Percentiles rank a stretch among this genome's conserved stretches.
Evolutionary conservation across 2,888 invertebrate genomes (phyloP).

Genomic region (Drosophila yooni): DNA sequence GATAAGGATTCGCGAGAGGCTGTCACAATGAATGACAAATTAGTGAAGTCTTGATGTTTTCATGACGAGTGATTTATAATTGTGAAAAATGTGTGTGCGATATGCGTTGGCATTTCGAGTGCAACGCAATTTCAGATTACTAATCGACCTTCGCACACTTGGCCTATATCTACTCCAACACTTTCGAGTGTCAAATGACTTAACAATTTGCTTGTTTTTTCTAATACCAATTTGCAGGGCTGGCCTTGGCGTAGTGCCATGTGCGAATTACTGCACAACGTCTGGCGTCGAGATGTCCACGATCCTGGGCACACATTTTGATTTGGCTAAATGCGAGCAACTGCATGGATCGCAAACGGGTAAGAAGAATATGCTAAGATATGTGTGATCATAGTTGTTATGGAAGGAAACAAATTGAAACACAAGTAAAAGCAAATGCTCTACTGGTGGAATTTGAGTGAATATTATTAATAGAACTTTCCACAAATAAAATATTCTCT

Average conservation of each 20-base stretch:
- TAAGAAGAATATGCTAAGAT: conserved; percentile 54
- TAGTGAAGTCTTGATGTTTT: conserved; percentile 10
- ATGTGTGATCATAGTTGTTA: neutral
- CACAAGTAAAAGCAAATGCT: neutral
- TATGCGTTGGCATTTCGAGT: conserved; percentile 39
- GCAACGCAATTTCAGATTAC: conserved; percentile 18
- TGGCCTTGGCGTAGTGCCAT: conserved; percentile 82
- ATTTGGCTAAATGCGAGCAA: conserved; percentile 86
- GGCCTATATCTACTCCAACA: conserved; percentile 12
- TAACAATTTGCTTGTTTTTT: neutral
- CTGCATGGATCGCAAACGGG: conserved; percentile 88
- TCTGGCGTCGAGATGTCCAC: conserved; percentile 36
- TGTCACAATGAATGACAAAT: conserved; percentile 58
- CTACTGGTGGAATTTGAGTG: neutral
- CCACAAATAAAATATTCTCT: neutral
- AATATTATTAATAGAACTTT: neutral
- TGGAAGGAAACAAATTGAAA: no score
- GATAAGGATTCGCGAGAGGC: conserved; percentile 38
- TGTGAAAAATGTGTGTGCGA: conserved; percentile 19
- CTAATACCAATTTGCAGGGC: conserved; percentile 73
- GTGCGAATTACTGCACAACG: conserved; percentile 74
- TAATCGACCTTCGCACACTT: conserved; percentile 13
- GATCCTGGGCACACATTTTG: conserved; percentile 57
- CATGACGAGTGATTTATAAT: conserved; percentile 31
- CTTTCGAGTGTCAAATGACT: conserved; percentile 24